Evolutionary conservation across 1,140 invertebrate genomes (phyloP).

Genomic region (Agrilus planipennis): DNA sequence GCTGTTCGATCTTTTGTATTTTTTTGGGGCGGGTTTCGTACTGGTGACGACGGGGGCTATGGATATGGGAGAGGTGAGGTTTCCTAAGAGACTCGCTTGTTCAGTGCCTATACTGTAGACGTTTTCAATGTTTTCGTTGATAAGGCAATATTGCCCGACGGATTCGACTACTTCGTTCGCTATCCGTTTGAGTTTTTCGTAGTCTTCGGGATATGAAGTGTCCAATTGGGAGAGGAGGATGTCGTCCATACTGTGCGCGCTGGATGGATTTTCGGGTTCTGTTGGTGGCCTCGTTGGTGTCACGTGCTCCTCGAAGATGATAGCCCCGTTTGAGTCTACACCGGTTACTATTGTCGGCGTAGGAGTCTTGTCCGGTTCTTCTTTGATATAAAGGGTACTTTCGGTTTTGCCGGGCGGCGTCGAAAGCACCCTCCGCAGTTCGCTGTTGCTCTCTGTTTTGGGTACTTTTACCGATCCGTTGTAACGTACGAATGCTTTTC

Average conservation of each 20-base stretch:
- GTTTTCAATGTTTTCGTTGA: conserved; percentile 41
- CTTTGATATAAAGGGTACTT: conserved; percentile 34
- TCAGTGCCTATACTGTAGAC: conserved; percentile 40
- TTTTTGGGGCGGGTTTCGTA: conserved; percentile 40
- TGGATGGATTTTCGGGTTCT: conserved; percentile 42
- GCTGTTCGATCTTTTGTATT: conserved; percentile 38
- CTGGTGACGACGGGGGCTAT: conserved; percentile 39
- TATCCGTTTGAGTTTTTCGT: conserved; percentile 61
- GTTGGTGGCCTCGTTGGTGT: conserved; percentile 30
- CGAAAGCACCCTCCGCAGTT: conserved; percentile 35
- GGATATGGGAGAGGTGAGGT: conserved; percentile 26
- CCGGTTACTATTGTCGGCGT: conserved; percentile 34
- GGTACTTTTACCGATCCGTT: conserved; percentile 30
- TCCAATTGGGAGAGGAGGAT: conserved; percentile 58
- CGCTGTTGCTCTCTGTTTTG: conserved; percentile 35
- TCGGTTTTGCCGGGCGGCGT: conserved; percentile 38
- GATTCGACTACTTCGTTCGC: conserved; percentile 60
- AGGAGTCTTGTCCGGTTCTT: conserved; percentile 33
- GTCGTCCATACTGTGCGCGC: conserved; percentile 56
- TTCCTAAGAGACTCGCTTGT: conserved; percentile 32
- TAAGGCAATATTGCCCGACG: conserved; percentile 54
- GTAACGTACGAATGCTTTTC: conserved; percentile 48
- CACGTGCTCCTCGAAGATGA: conserved; percentile 31
- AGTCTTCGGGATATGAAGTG: conserved; percentile 53
- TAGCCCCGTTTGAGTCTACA: conserved; percentile 35